Conservation (phyloP, 2,113 vertebrate genomes). For the Oriolus oriolus region DNA sequence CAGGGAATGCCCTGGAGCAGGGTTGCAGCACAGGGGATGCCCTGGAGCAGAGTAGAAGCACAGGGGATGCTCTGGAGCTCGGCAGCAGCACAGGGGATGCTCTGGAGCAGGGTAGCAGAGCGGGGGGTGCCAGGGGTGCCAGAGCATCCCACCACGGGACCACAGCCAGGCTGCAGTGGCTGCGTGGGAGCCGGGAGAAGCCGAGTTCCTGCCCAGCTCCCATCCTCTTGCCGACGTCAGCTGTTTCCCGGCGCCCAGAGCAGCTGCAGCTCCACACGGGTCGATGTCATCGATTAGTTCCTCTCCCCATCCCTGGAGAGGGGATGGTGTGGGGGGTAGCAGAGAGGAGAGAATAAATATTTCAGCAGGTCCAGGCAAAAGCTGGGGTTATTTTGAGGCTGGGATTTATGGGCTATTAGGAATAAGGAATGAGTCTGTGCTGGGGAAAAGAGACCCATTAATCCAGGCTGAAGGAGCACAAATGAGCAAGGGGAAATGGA, state of each 20-base stretch:
- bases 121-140: fast-evolving
- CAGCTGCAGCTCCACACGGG: constrained; percentile 5
- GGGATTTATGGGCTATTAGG: constrained; percentile 62
- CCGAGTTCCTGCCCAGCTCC: not conserved
- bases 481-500: constrained; percentile 27
- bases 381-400: constrained; percentile 55
- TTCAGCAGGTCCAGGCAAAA: constrained; percentile 43
- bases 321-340: not conserved
- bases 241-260: not conserved
- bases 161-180: not conserved
- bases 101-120: not conserved
- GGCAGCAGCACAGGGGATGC: fast-evolving
- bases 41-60: not conserved
- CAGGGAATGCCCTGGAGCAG: not conserved
- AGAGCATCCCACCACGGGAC: not conserved
- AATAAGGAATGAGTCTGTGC: constrained; percentile 47
- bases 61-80: not conserved
- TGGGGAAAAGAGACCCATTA: constrained; percentile 32
- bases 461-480: constrained; percentile 30
- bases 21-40: not conserved
- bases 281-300: constrained; percentile 57
- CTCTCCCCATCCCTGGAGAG: constrained; percentile 10
- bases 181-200: not conserved
- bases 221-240: not conserved
- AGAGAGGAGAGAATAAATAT: constrained; percentile 45